Evolutionary conservation across 1,140 invertebrate species (phyloP), one percentile per base, ranked within the genome.

Genomic region (Cotesia typhae): DNA sequence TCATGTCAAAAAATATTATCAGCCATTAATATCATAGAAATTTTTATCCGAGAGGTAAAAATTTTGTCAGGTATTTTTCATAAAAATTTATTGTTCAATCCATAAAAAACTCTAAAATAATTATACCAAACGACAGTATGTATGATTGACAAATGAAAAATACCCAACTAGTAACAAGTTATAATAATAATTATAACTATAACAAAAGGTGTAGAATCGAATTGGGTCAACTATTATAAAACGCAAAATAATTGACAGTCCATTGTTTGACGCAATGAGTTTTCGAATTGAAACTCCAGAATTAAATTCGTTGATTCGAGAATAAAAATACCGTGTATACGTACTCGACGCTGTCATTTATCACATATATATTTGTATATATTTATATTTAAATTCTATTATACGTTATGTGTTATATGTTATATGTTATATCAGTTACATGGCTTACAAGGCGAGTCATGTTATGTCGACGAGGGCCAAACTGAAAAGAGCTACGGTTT

Each of bases 181-280:
- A 65, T 47, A 47, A 47, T 47, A 47, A 47, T 47, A 17, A 70
- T 9, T 12, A 14, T 35, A 47, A 28, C 9, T 20, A 5, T 53
- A 20, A 61, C 14, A 70, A 47, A 47, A 47, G 41, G 41, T 47
- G 65, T 64, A 53, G 60, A n/a, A 37, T 71, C 41, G 51, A 17
- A 38, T 65, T 65, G 60, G 57, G 57, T 59, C 57, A 59, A 20
- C 57, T 64, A 41, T 61, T 71, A 51, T 14, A 52, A 71, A 71
- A 64, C 53, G 63, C 38, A 53, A 20, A 67, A 65, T 71, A 71
- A 71, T 64, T 71, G 70, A 65, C 61, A 53, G 51, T 47, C 35
- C 17, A 64, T 64, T 53, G 61, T 38, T 28, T 28, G 51, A 65
- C 9, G 55, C 28, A 9, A 14, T 47, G 41, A 20, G 17, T 38